Evolutionary conservation across 2,113 vertebrate species (phyloP).

Genomic region (Leiothrix lutea): DNA sequence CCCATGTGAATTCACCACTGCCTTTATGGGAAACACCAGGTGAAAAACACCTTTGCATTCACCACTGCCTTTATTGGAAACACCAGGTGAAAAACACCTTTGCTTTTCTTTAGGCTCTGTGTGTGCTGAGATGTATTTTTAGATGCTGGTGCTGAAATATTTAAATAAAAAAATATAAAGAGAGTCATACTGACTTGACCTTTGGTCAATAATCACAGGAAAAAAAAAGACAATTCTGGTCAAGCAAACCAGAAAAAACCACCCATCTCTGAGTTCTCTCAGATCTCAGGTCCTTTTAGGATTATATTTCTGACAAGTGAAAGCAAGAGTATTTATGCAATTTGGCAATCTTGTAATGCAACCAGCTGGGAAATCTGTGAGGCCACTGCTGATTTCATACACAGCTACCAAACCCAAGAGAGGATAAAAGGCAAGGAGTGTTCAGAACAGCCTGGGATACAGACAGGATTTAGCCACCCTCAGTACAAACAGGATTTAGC

Average conservation of each 20-base stretch:
- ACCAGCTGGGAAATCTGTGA: neutral
- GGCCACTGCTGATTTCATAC: neutral
- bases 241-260: neutral
- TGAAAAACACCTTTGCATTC: no score
- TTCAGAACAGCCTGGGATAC: neutral
- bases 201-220: neutral
- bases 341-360: neutral
- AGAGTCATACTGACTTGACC: neutral
- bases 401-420: neutral
- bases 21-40: neutral
- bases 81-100: neutral
- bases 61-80: neutral
- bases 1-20: neutral
- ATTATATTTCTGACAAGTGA: neutral
- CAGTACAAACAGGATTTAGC: neutral
- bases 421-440: neutral
- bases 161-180: neutral
- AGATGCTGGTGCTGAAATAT: neutral
- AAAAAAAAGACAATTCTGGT: neutral
- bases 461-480: neutral
- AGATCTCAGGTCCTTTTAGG: neutral
- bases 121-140: neutral
- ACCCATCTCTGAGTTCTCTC: neutral
- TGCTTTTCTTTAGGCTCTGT: neutral
- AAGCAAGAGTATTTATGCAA: neutral